Conservation (phyloP, 2,797 vertebrate genomes). For the Ctenochaetus hawaiiensis region DNA sequence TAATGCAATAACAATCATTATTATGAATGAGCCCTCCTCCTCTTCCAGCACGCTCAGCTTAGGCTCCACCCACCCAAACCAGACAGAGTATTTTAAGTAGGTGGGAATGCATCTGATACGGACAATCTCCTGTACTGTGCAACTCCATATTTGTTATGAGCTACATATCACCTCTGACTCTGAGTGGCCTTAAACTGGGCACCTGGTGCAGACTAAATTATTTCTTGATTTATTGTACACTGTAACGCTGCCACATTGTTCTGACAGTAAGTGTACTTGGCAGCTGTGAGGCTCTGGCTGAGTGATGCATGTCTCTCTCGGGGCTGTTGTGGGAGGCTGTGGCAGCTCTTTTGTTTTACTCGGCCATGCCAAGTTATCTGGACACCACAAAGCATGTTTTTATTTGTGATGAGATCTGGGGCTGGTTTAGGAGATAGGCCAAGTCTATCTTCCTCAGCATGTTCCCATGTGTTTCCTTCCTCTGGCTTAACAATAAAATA, state of each 20-base stretch:
- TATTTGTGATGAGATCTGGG: constrained; percentile 60
- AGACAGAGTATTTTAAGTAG: no score
- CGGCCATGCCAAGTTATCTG: constrained; percentile 75
- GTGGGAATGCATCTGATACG: no score
- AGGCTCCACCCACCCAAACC: no score
- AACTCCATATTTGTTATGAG: no score
- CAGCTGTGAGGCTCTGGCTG: constrained; percentile 32
- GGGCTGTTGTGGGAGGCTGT: constrained; percentile 52
- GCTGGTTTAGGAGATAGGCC: constrained; percentile 63
- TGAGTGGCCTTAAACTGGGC: constrained; percentile 18
- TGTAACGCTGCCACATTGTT: constrained; percentile 47
- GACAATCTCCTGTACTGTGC: no score
- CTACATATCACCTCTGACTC: background rate
- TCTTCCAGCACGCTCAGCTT: no score
- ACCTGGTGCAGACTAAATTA: constrained; percentile 22
- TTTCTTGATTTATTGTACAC: constrained; percentile 26
- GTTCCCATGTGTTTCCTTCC: constrained; percentile 80
- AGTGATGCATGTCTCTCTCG: constrained; percentile 50
- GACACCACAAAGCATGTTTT: constrained; percentile 81
- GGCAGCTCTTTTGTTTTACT: constrained; percentile 74
- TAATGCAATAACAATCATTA: no score
- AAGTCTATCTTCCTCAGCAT: constrained; percentile 72
- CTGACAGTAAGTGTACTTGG: constrained; percentile 57
- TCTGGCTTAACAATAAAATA: constrained; percentile 77
- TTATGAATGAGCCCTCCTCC: no score